phyloP scores from a whole-genome alignment of 2,888 invertebrate genomes.

The Hydraecia micacea region DNA sequence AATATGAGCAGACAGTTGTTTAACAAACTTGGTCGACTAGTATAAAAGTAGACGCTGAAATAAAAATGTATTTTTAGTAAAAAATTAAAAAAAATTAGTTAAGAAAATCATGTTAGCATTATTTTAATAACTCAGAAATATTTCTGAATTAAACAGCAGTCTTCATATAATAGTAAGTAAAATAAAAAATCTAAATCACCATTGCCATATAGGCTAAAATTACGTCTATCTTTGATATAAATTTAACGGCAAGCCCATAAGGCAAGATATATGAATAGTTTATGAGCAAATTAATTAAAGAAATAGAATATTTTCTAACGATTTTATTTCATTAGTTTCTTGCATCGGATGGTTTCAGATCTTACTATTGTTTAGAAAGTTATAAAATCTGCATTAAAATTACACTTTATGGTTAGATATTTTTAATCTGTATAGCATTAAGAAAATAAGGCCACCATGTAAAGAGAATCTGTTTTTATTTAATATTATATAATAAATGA shows the following conservation, averaged over 20 bases:
- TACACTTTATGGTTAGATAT: slow-evolving; percentile 22
- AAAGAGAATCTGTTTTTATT: slow-evolving; percentile 26
- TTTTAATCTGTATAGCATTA: slow-evolving; percentile 15
- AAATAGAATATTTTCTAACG: slow-evolving; percentile 14
- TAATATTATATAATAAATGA: slow-evolving; percentile 9
- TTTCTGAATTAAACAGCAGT: slow-evolving; percentile 33
- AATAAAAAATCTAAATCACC: slow-evolving; percentile 38
- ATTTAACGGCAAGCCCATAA: slow-evolving; percentile 72
- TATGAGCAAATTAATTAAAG: slow-evolving; percentile 67
- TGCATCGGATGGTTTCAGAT: slow-evolving; percentile 45
- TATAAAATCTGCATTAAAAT: slow-evolving; percentile 2
- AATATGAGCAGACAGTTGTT: background rate
- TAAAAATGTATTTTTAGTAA: background rate
- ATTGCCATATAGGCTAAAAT: slow-evolving; percentile 37
- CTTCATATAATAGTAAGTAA: slow-evolving; percentile 20
- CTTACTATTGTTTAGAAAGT: slow-evolving; percentile 42
- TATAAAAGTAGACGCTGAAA: background rate
- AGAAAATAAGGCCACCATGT: slow-evolving; percentile 51
- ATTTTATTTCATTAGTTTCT: slow-evolving; percentile 12
- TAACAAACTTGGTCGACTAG: background rate
- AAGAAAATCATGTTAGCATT: background rate
- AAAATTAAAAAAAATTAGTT: background rate
- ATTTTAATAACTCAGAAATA: background rate
- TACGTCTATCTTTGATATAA: slow-evolving; percentile 63
- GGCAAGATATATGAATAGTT: slow-evolving; percentile 71